Conservation (phyloP, 1,140 invertebrate genomes). For the Nasonia longicornis region DNA sequence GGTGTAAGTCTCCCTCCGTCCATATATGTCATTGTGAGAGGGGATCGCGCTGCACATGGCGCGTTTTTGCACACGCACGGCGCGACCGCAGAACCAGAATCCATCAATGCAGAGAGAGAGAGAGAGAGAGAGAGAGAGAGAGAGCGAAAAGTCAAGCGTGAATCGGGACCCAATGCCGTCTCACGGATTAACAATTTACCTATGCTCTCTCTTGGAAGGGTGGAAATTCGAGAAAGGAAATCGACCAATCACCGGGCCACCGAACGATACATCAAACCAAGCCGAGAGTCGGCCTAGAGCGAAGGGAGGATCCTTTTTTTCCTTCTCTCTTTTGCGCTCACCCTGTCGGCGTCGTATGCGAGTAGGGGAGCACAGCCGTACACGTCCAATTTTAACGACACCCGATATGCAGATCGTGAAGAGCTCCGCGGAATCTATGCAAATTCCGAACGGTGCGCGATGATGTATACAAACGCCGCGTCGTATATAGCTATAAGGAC, state of each 20-base stretch:
- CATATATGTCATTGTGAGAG: not conserved
- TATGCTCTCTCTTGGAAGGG: slow-evolving; percentile 25
- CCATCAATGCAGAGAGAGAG: not conserved
- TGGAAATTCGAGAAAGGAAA: slow-evolving; percentile 27
- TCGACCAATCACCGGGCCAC: slow-evolving; percentile 48
- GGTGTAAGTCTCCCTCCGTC: not conserved
- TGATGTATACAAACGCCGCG: slow-evolving; percentile 41
- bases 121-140: not conserved
- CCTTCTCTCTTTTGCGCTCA: not conserved
- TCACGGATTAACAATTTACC: slow-evolving; percentile 42
- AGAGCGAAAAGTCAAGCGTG: not conserved
- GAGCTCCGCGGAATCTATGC: slow-evolving; percentile 60
- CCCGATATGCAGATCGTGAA: slow-evolving; percentile 65
- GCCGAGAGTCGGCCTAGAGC: slow-evolving; percentile 5
- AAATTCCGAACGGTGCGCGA: slow-evolving; percentile 56
- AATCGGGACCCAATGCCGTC: slow-evolving; percentile 18
- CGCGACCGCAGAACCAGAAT: slow-evolving; percentile 21
- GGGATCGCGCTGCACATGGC: not conserved
- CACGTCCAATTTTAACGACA: slow-evolving; percentile 66
- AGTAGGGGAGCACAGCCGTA: slow-evolving; percentile 50
- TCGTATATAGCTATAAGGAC: slow-evolving; percentile 26
- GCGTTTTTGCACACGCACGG: not conserved
- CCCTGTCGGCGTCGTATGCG: slow-evolving; percentile 22
- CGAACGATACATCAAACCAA: slow-evolving; percentile 36
- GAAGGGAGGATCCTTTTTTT: slow-evolving; percentile 53